These are phyloP conservation scores for Parapristionchus giblindavisi DNA, from an alignment of 2,888 invertebrate genomes.

Conservation along the genomic window DNA sequence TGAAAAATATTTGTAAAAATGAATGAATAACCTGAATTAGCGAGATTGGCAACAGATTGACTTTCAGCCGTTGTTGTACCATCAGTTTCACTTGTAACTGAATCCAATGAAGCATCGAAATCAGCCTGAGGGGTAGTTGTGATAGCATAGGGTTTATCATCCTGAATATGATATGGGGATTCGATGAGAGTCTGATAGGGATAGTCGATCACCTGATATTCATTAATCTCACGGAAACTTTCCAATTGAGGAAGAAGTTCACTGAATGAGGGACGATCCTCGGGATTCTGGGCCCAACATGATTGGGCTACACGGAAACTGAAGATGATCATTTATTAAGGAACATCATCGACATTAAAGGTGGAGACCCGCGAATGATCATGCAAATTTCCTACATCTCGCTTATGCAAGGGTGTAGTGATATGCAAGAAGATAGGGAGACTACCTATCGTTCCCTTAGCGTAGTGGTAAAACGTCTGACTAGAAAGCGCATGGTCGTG, in stretches of 20 bases:
- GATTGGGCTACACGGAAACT: slow-evolving; percentile 47
- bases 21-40: background rate
- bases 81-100: slow-evolving; percentile 22
- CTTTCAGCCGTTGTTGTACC: slow-evolving; percentile 18
- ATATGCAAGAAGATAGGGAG: too few species aligned
- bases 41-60: slow-evolving; percentile 1
- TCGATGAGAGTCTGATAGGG: background rate
- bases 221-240: slow-evolving; percentile 51
- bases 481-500: too few species aligned
- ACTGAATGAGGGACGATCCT: slow-evolving; percentile 51
- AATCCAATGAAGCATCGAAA: slow-evolving; percentile 33
- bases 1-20: background rate
- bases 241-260: slow-evolving; percentile 59
- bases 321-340: too few species aligned
- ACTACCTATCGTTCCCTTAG: too few species aligned
- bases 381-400: too few species aligned
- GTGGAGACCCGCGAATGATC: too few species aligned
- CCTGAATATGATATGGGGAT: slow-evolving; percentile 12
- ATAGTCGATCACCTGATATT: slow-evolving; percentile 50
- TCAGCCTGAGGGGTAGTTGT: slow-evolving; percentile 1
- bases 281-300: slow-evolving; percentile 48
- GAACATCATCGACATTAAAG: too few species aligned
- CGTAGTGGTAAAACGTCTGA: too few species aligned
- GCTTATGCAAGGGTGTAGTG: too few species aligned
- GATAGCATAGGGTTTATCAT: slow-evolving; percentile 31